These are phyloP conservation scores for Smittia aterrima DNA, from an alignment of 2,888 invertebrate genomes.

Conservation along the genomic window DNA sequence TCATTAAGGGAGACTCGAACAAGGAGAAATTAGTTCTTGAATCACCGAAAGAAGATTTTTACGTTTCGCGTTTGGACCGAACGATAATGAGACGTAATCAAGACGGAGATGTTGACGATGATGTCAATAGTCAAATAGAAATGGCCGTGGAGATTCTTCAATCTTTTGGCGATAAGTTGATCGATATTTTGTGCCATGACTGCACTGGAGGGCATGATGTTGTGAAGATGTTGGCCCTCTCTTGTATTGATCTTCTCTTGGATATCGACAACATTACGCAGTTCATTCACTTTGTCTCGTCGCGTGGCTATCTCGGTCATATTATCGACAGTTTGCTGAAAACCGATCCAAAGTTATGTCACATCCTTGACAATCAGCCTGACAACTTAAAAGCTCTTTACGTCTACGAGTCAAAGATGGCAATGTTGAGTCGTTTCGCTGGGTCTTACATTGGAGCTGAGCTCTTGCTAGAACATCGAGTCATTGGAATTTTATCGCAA, in stretches of 20 bases:
- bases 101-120: conserved; percentile 68
- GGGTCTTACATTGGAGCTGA: conserved; percentile 66
- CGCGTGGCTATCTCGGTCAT: conserved; percentile 72
- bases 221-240: conserved; percentile 82
- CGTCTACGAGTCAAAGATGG: conserved; percentile 85
- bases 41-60: conserved; percentile 51
- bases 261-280: conserved; percentile 69
- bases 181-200: conserved; percentile 80
- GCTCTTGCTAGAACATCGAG: conserved; percentile 60
- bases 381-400: conserved; percentile 73
- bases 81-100: conserved; percentile 52
- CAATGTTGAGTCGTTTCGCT: conserved; percentile 70
- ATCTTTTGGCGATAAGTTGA: conserved; percentile 75
- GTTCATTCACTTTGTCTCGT: conserved; percentile 63
- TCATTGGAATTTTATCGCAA: conserved; percentile 62
- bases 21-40: conserved; percentile 45
- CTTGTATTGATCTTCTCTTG: conserved; percentile 75
- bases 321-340: conserved; percentile 76
- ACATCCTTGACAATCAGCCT: conserved; percentile 65
- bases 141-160: conserved; percentile 63
- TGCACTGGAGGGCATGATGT: conserved; percentile 86
- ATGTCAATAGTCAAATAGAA: conserved; percentile 46
- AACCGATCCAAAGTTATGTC: conserved; percentile 66
- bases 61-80: conserved; percentile 66
- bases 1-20: conserved; percentile 56